These are phyloP conservation scores for Oligia fasciuncula DNA, from an alignment of 2,888 invertebrate species.

Conservation along the genomic window DNA sequence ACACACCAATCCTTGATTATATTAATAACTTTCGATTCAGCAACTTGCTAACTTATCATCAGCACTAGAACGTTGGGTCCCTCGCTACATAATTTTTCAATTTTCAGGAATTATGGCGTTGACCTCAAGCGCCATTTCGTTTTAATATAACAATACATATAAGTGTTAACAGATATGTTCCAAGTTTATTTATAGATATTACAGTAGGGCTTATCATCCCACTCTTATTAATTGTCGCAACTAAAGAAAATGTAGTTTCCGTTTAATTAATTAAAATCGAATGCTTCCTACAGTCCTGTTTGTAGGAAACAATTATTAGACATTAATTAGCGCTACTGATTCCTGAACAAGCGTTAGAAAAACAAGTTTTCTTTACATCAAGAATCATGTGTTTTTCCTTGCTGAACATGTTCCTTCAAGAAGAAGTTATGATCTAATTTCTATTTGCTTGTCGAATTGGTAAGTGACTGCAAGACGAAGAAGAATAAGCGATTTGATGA, in stretches of 20 bases:
- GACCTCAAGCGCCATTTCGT: neutral
- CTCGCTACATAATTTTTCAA: neutral
- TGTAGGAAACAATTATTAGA: conserved; percentile 17
- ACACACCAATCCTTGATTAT: neutral
- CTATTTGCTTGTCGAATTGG: neutral
- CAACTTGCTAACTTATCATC: neutral
- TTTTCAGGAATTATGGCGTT: neutral
- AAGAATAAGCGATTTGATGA: too few species aligned
- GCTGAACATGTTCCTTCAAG: too few species aligned
- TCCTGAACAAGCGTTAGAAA: neutral
- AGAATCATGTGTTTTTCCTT: too few species aligned
- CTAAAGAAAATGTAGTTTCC: conserved; percentile 43
- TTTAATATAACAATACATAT: neutral
- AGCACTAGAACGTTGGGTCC: neutral
- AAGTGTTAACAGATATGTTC: neutral
- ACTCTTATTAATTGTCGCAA: neutral
- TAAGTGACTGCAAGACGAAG: neutral
- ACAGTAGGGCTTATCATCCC: conserved; percentile 8
- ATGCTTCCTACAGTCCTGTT: conserved; percentile 21
- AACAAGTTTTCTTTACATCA: too few species aligned
- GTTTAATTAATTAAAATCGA: conserved; percentile 33
- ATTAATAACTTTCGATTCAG: neutral
- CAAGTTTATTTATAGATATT: conserved; percentile 11
- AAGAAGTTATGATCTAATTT: neutral
- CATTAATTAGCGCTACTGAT: conserved; percentile 22